Conservation (phyloP, 2,797 vertebrate genomes). For the Amphiprion clarkii region DNA sequence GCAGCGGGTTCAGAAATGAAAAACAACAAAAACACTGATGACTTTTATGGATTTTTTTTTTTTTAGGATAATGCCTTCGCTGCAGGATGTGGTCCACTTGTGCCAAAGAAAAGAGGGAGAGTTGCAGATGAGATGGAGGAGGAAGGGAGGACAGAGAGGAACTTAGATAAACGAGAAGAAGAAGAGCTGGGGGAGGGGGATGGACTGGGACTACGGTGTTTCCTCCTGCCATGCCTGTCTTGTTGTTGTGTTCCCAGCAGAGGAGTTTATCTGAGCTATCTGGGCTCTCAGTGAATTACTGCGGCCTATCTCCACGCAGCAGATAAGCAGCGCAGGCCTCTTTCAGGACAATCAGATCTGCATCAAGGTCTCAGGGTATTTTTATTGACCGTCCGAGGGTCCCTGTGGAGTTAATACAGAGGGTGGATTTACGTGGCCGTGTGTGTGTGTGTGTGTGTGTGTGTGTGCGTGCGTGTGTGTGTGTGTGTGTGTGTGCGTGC, state of each 20-base stretch:
- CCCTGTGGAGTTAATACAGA: slow-evolving; percentile 62
- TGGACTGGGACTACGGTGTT: slow-evolving; percentile 53
- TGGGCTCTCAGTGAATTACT: slow-evolving; percentile 78
- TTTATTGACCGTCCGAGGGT: slow-evolving; percentile 68
- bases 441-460: slow-evolving; percentile 9
- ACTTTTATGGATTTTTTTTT: slow-evolving; percentile 62
- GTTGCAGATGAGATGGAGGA: slow-evolving; percentile 32
- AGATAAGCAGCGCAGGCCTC: slow-evolving; percentile 69
- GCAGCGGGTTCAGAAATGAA: slow-evolving; percentile 59
- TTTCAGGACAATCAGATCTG: slow-evolving; percentile 78
- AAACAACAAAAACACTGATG: slow-evolving; percentile 59
- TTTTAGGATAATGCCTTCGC: slow-evolving; percentile 46
- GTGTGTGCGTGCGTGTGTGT: slow-evolving; percentile 8
- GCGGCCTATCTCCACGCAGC: slow-evolving; percentile 64
- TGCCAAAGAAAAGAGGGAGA: slow-evolving; percentile 23
- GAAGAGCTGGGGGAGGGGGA: slow-evolving; percentile 23
- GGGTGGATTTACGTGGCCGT: slow-evolving; percentile 32
- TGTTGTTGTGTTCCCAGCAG: slow-evolving; percentile 75
- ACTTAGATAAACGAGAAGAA: slow-evolving; percentile 51
- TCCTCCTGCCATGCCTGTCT: slow-evolving; percentile 54
- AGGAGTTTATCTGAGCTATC: slow-evolving; percentile 77
- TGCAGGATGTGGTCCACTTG: slow-evolving; percentile 50
- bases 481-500: slow-evolving; percentile 25
- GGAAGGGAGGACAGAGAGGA: not conserved
- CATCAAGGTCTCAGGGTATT: slow-evolving; percentile 76